phyloP scores from a whole-genome alignment of 1,140 invertebrate genomes.

The Pogonus chalceus region DNA sequence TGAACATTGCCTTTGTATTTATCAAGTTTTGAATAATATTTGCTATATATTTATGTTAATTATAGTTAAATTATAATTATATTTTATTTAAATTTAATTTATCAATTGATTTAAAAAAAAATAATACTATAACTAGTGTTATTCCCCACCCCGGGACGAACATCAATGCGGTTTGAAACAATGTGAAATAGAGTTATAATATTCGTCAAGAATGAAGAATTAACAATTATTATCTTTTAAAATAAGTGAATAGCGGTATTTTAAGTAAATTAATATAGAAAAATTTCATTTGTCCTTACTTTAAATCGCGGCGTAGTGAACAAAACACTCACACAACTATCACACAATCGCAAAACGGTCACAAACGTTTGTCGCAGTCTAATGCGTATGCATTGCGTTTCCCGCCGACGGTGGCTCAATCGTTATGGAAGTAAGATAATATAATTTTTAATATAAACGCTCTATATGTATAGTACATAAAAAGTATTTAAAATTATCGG shows the following conservation, averaged over 20 bases:
- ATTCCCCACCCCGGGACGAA: constrained; percentile 1
- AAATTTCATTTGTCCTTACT: not conserved
- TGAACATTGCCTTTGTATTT: too few relatives aligned
- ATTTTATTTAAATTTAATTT: too few relatives aligned
- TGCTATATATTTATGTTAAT: too few relatives aligned
- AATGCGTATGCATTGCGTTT: not conserved
- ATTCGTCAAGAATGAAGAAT: too few relatives aligned
- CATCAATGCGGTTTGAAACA: not conserved
- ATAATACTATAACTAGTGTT: too few relatives aligned
- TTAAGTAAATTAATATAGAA: not conserved
- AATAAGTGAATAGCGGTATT: not conserved
- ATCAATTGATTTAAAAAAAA: too few relatives aligned
- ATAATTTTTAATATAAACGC: too few relatives aligned
- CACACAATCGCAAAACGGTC: constrained; percentile 5
- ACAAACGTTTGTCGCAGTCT: not conserved
- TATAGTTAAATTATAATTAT: too few relatives aligned
- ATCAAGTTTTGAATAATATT: too few relatives aligned
- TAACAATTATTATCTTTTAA: too few relatives aligned
- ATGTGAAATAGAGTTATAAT: not conserved
- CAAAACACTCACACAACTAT: constrained; percentile 1
- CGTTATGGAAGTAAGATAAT: not conserved
- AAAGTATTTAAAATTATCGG: too few relatives aligned
- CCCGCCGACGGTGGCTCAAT: not conserved
- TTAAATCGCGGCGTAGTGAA: constrained; percentile 5
- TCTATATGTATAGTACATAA: too few relatives aligned